Evolutionary conservation across 1,140 invertebrate genomes (phyloP).

Genomic region (Drosophila busckii): DNA sequence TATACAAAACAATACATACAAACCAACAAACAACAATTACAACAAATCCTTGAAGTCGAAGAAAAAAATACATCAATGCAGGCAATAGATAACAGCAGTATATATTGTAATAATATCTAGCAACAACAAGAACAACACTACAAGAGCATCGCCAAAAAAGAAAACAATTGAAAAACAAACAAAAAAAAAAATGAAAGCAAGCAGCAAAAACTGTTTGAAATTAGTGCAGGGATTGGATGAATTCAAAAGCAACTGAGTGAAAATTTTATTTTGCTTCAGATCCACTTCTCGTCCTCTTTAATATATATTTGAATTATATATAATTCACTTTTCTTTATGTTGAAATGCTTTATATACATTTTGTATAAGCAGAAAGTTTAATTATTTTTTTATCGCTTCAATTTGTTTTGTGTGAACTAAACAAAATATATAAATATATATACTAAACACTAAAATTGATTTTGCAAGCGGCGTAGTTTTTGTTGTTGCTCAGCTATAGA

Average conservation of each 20-base stretch:
- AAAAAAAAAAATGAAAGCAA: conserved; percentile 17
- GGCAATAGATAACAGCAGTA: conserved; percentile 36
- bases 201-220: conserved; percentile 20
- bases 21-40: conserved; percentile 34
- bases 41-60: conserved; percentile 40
- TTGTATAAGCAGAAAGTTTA: too few relatives aligned
- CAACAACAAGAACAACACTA: conserved; percentile 44
- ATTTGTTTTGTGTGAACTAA: too few relatives aligned
- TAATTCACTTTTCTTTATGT: too few relatives aligned
- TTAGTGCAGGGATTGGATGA: too few relatives aligned
- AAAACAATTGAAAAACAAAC: conserved; percentile 14
- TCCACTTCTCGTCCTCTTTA: conserved; percentile 32
- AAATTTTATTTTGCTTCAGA: conserved; percentile 39
- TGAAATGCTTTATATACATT: too few relatives aligned
- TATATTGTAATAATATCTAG: conserved; percentile 37
- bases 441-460: neutral
- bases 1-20: conserved; percentile 24
- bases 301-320: conserved; percentile 10
- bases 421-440: conserved; percentile 9
- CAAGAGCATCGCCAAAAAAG: conserved; percentile 31
- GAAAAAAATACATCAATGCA: conserved; percentile 20
- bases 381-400: too few relatives aligned
- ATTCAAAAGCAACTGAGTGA: too few relatives aligned
- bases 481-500: conserved; percentile 34
- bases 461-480: conserved; percentile 18